Percentiles rank a stretch among this genome's conserved stretches.
phyloP scores from a whole-genome alignment of 1,140 invertebrate genomes.

The Brachionus rubens region DNA sequence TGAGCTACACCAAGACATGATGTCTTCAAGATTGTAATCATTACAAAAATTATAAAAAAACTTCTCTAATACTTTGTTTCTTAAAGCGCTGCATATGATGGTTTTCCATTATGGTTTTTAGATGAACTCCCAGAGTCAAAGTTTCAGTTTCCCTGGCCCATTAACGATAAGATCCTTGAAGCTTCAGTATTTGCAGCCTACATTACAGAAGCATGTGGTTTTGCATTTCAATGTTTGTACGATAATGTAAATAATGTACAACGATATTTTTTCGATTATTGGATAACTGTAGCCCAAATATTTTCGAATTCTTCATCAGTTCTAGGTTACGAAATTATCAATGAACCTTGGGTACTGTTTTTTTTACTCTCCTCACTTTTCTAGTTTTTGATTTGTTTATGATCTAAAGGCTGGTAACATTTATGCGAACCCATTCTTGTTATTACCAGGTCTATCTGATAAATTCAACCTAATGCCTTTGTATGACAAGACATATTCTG shows the following conservation, averaged over 20 bases:
- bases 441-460: slow-evolving; percentile 43
- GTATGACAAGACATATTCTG: slow-evolving; percentile 34
- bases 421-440: slow-evolving; percentile 21
- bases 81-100: slow-evolving; percentile 49
- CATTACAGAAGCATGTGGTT: slow-evolving; percentile 49
- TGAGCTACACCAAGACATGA: slow-evolving; percentile 52
- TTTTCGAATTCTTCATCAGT: slow-evolving; percentile 48
- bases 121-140: slow-evolving; percentile 47
- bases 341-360: slow-evolving; percentile 52
- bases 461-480: slow-evolving; percentile 36
- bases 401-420: slow-evolving; percentile 43
- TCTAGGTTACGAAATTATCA: slow-evolving; percentile 52
- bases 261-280: slow-evolving; percentile 48
- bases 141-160: slow-evolving; percentile 50
- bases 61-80: not conserved
- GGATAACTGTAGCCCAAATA: slow-evolving; percentile 48
- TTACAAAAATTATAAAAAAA: not conserved
- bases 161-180: slow-evolving; percentile 36
- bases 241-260: slow-evolving; percentile 48
- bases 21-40: slow-evolving; percentile 18
- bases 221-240: slow-evolving; percentile 51
- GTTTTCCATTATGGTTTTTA: slow-evolving; percentile 51
- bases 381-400: not conserved
- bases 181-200: slow-evolving; percentile 48
- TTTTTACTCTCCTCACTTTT: no score